Percentiles rank a stretch among this genome's conserved stretches.
phyloP scores from a whole-genome alignment of 2,888 invertebrate genomes.

The Ormyrus thymus region DNA sequence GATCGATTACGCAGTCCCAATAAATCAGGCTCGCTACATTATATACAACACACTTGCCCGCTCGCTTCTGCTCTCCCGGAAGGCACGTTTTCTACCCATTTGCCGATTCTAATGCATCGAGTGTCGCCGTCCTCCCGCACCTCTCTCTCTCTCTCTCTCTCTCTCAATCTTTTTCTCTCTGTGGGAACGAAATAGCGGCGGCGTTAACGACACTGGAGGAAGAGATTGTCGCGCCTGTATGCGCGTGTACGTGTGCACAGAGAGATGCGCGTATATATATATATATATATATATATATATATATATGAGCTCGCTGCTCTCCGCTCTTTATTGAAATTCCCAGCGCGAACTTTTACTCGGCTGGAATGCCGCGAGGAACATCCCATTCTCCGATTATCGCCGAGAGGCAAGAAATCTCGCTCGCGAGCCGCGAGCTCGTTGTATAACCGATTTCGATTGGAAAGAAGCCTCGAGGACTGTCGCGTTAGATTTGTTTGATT shows the following conservation, averaged over 20 bases:
- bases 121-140: slow-evolving; percentile 2
- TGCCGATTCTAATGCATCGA: slow-evolving; percentile 48
- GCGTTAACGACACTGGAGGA: slow-evolving; percentile 1
- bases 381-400: slow-evolving; percentile 26
- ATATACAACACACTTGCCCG: neutral
- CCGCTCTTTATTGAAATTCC: slow-evolving; percentile 71
- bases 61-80: slow-evolving; percentile 55
- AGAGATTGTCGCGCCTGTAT: neutral
- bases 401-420: neutral
- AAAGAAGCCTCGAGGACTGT: neutral
- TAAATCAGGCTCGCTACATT: neutral
- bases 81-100: slow-evolving; percentile 59
- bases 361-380: slow-evolving; percentile 30
- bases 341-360: slow-evolving; percentile 57
- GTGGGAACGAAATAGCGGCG: slow-evolving; percentile 8
- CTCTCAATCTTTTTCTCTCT: no score
- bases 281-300: neutral
- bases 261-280: neutral
- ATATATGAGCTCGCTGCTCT: neutral
- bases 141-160: neutral
- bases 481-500: slow-evolving; percentile 3
- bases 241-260: no score
- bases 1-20: slow-evolving; percentile 24
- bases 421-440: neutral
- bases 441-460: neutral